phyloP scores from a whole-genome alignment of 2,797 vertebrate species.

The Urophycis tenuis region DNA sequence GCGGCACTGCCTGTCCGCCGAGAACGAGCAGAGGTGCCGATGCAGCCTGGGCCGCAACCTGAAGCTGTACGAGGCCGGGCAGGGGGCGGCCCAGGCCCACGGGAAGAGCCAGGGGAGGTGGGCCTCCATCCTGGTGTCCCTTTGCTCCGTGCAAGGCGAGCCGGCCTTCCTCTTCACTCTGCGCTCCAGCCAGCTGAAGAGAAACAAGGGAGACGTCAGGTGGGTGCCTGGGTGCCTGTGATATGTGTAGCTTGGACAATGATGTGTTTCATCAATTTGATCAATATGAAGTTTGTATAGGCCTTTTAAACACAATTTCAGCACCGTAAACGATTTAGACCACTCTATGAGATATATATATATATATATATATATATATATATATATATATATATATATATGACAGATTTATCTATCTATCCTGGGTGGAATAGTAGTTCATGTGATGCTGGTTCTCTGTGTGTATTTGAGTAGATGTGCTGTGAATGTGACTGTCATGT shows the following conservation, averaged over 20 bases:
- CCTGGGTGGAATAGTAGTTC: not conserved
- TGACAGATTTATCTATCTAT: too few relatives aligned
- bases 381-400: too few relatives aligned
- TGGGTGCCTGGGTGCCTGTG: conserved; percentile 45
- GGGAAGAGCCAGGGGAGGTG: conserved; percentile 47
- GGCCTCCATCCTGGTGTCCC: conserved; percentile 82
- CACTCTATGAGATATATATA: too few relatives aligned
- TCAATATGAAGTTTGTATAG: too few relatives aligned
- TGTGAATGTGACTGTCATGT: not conserved
- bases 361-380: too few relatives aligned
- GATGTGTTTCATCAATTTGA: not conserved
- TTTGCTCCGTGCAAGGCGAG: conserved; percentile 75
- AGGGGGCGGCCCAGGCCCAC: conserved; percentile 19
- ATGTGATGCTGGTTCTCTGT: not conserved
- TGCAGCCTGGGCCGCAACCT: conserved; percentile 59
- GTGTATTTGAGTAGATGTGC: not conserved
- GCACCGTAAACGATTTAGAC: too few relatives aligned
- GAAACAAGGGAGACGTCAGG: conserved; percentile 92
- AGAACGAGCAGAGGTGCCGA: conserved; percentile 74
- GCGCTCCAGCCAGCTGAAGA: conserved; percentile 77
- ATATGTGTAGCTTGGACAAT: not conserved
- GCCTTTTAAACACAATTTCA: too few relatives aligned
- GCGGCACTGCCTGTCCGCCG: conserved; percentile 62
- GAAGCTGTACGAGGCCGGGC: conserved; percentile 52
- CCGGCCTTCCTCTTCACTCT: conserved; percentile 85